phyloP scores from a whole-genome alignment of 23 tunicate species.

The Trididemnum miniatum region DNA sequence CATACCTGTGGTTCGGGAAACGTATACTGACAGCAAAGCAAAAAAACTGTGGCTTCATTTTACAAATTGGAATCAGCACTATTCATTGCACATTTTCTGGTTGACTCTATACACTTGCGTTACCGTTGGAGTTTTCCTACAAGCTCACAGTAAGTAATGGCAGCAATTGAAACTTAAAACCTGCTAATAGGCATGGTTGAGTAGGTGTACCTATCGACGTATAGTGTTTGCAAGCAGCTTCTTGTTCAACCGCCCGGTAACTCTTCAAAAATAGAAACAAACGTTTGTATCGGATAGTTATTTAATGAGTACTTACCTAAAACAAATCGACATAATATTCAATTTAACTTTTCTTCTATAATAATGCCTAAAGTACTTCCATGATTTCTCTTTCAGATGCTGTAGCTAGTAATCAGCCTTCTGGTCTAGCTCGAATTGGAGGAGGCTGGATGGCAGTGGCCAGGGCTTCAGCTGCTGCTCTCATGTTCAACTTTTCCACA shows the following conservation, averaged over 20 bases:
- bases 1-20: conserved; percentile 12
- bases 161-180: too few species aligned
- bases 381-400: conserved; percentile 26
- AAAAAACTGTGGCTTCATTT: conserved; percentile 20
- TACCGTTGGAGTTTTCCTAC: conserved; percentile 46
- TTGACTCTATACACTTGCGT: conserved; percentile 31
- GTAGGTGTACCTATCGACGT: too few species aligned
- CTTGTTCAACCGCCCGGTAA: too few species aligned
- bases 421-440: conserved; percentile 73
- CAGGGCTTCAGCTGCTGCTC: conserved; percentile 80
- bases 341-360: too few species aligned
- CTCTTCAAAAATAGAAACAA: too few species aligned
- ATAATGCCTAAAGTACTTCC: too few species aligned
- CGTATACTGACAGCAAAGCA: background rate
- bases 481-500: conserved; percentile 91
- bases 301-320: too few species aligned
- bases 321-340: too few species aligned
- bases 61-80: conserved; percentile 31
- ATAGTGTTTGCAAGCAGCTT: too few species aligned
- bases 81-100: conserved; percentile 42
- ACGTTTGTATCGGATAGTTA: too few species aligned
- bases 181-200: too few species aligned
- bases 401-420: conserved; percentile 45
- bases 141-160: conserved; percentile 49
- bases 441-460: conserved; percentile 63